Conservation (phyloP, 1,140 invertebrate species). For the Ceratina calcarata region DNA sequence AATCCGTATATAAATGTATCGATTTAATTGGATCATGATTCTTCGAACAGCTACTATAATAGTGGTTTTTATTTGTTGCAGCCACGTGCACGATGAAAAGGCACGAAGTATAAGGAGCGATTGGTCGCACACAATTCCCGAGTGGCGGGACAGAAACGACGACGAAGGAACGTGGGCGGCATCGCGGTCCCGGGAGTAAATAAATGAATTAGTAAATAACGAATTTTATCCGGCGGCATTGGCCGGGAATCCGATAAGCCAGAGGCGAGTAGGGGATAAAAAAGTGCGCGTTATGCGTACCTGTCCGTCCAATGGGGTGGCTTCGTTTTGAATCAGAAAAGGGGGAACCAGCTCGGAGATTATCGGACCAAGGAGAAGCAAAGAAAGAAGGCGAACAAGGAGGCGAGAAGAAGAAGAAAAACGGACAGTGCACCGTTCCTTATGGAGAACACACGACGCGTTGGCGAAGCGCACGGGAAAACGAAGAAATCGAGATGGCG, state of each 20-base stretch:
- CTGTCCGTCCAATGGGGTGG: slow-evolving; percentile 57
- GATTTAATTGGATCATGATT: neutral
- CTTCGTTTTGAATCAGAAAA: neutral
- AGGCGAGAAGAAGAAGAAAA: slow-evolving; percentile 11
- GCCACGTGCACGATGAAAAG: neutral
- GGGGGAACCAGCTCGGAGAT: slow-evolving; percentile 7
- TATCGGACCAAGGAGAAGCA: slow-evolving; percentile 5
- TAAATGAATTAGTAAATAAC: slow-evolving; percentile 63
- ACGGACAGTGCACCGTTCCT: slow-evolving; percentile 46
- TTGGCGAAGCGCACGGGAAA: slow-evolving; percentile 50
- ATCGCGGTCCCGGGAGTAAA: slow-evolving; percentile 37
- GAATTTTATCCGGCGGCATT: slow-evolving; percentile 56
- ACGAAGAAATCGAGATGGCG: slow-evolving; percentile 30
- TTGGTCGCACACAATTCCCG: slow-evolving; percentile 11
- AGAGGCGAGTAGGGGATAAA: neutral
- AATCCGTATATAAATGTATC: too few relatives aligned
- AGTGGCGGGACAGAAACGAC: slow-evolving; percentile 31
- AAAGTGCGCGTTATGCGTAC: slow-evolving; percentile 58
- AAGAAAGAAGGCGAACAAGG: neutral
- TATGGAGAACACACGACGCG: slow-evolving; percentile 52
- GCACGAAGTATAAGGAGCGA: neutral
- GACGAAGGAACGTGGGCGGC: slow-evolving; percentile 33
- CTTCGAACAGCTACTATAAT: neutral
- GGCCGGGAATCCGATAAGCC: slow-evolving; percentile 54
- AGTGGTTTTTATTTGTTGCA: neutral